Percentiles rank a stretch among this genome's conserved stretches.
Conservation (phyloP, 2,797 vertebrate species). For the Rhinogobio ventralis region DNA sequence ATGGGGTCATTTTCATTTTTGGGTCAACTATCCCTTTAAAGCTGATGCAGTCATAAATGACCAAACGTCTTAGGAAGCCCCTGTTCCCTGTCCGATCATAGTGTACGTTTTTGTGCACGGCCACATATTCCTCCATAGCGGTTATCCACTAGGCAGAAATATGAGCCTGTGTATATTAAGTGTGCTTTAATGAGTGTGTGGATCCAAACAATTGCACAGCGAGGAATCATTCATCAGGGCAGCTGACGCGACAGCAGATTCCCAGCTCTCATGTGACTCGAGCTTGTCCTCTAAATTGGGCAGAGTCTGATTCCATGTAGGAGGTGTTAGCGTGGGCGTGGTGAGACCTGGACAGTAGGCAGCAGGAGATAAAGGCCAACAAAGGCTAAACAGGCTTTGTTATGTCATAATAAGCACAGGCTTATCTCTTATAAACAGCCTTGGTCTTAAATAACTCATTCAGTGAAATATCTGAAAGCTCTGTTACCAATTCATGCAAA, state of each 20-base stretch:
- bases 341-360: constrained; percentile 6
- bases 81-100: background rate
- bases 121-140: background rate
- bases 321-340: background rate
- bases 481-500: background rate
- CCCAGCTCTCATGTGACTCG: constrained; percentile 9
- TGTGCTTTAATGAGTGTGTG: constrained; percentile 28
- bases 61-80: constrained; percentile 28
- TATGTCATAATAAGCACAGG: constrained; percentile 34
- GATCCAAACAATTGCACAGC: constrained; percentile 33
- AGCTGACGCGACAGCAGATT: constrained; percentile 40
- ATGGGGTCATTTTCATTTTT: no score
- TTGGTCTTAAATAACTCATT: constrained; percentile 27
- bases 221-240: constrained; percentile 40
- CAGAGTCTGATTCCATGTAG: background rate
- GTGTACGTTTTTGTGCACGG: background rate
- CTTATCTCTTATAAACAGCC: constrained; percentile 39
- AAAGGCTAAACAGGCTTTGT: constrained; percentile 32
- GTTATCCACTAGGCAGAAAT: constrained; percentile 2
- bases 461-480: constrained; percentile 10
- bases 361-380: constrained; percentile 16
- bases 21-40: background rate
- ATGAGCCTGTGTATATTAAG: constrained; percentile 20
- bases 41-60: background rate
- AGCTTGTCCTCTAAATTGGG: constrained; percentile 16